phyloP scores from a whole-genome alignment of 2,113 vertebrate genomes.

The Aythya baeri region DNA sequence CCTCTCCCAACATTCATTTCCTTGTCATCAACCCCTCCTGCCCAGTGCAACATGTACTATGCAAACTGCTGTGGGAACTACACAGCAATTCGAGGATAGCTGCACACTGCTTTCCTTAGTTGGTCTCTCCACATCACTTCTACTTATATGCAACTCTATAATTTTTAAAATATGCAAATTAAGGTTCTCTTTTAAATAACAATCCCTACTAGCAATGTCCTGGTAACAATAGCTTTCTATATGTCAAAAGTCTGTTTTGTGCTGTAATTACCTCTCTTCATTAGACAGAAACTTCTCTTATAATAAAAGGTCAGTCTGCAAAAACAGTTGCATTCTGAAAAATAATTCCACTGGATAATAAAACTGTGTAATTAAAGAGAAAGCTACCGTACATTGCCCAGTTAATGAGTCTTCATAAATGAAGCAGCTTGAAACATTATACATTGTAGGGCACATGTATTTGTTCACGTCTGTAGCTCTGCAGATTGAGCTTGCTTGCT shows the following conservation, averaged over 20 bases:
- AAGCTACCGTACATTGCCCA: constrained; percentile 66
- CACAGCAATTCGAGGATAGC: neutral
- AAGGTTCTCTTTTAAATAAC: constrained; percentile 51
- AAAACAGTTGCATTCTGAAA: constrained; percentile 65
- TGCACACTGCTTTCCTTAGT: neutral
- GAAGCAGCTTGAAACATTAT: constrained; percentile 58
- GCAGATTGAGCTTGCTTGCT: neutral
- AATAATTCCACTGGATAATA: constrained; percentile 55
- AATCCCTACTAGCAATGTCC: constrained; percentile 30
- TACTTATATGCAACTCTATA: constrained; percentile 14
- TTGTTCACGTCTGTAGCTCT: constrained; percentile 43
- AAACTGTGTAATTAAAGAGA: constrained; percentile 66
- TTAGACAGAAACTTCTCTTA: constrained; percentile 65
- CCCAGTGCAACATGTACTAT: neutral
- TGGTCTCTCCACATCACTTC: neutral
- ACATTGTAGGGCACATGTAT: neutral
- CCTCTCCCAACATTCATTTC: neutral
- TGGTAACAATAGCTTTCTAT: constrained; percentile 59
- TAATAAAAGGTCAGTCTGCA: constrained; percentile 65
- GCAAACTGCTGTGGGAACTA: neutral
- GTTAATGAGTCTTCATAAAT: constrained; percentile 68
- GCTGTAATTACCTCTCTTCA: constrained; percentile 66
- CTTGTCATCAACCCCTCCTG: neutral
- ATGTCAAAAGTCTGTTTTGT: constrained; percentile 57
- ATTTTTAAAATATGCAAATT: constrained; percentile 58